These are phyloP conservation scores for Drosophila histrio DNA, from an alignment of 2,888 invertebrate genomes.

Conservation along the genomic window DNA sequence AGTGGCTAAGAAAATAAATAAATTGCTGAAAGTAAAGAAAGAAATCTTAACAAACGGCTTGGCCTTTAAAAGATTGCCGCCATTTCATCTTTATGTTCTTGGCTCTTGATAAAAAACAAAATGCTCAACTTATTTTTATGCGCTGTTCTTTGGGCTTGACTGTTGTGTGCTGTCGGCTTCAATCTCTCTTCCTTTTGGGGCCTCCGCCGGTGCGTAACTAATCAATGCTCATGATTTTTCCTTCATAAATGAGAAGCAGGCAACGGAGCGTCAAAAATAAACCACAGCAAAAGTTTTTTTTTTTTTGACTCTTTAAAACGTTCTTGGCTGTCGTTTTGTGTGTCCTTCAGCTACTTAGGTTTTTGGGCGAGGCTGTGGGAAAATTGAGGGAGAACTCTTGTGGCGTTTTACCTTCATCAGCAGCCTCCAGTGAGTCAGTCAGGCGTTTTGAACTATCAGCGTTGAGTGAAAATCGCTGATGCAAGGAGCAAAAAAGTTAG, in stretches of 20 bases:
- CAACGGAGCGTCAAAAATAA: conserved; percentile 38
- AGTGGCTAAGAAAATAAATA: not conserved
- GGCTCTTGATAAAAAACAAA: conserved; percentile 31
- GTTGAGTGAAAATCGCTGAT: conserved; percentile 76
- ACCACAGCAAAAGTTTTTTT: conserved; percentile 42
- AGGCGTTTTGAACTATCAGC: conserved; percentile 66
- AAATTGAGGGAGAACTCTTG: conserved; percentile 4
- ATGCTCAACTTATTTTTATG: conserved; percentile 31
- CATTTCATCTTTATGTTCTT: conserved; percentile 42
- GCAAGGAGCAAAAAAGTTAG: conserved; percentile 43
- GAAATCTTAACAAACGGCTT: conserved; percentile 20
- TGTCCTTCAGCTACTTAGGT: conserved; percentile 37
- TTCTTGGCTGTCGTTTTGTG: conserved; percentile 20
- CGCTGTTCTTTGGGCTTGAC: conserved; percentile 13
- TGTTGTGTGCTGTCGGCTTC: conserved; percentile 13
- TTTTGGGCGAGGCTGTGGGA: not conserved
- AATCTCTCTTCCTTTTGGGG: conserved; percentile 7
- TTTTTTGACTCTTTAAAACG: conserved; percentile 48
- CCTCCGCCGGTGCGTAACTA: conserved; percentile 51
- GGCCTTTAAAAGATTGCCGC: conserved; percentile 29
- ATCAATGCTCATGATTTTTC: conserved; percentile 58
- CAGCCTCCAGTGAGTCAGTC: conserved; percentile 47
- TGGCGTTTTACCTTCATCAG: conserved; percentile 55
- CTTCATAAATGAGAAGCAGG: not conserved
- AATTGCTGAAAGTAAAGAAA: conserved; percentile 8